Percentiles rank a stretch among this genome's conserved stretches.
Evolutionary conservation across 1,140 invertebrate genomes (phyloP).

Genomic region (Ruditapes philippinarum): DNA sequence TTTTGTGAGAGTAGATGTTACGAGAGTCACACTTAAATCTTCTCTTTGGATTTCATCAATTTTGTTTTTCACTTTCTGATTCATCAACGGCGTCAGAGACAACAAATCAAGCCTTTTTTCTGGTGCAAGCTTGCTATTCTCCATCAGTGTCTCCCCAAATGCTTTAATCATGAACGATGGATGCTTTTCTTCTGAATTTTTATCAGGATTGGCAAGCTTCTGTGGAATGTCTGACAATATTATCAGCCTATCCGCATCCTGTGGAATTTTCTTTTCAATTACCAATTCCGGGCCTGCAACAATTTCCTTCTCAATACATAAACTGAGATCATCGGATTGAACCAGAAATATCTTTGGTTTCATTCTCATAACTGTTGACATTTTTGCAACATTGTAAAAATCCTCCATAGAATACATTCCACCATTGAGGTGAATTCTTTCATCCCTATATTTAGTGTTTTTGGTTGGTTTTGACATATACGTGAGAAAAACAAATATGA

Average conservation of each 20-base stretch:
- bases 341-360: background rate
- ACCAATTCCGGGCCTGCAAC: background rate
- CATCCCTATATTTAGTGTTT: background rate
- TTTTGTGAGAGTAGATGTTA: background rate
- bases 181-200: background rate
- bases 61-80: background rate
- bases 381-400: background rate
- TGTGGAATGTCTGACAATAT: background rate
- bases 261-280: background rate
- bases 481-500: background rate
- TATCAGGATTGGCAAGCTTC: background rate
- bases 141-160: background rate
- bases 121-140: background rate
- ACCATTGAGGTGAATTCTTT: background rate
- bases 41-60: background rate
- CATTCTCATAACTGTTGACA: background rate
- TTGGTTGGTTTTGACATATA: background rate
- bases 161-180: background rate
- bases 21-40: background rate
- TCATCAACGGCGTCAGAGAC: background rate
- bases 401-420: background rate
- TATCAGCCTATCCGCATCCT: background rate
- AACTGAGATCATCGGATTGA: background rate
- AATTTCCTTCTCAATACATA: background rate
- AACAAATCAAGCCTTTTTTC: background rate